Evolutionary conservation across 1,140 invertebrate genomes (phyloP), one percentile per base, ranked within the genome.

Genomic region (Tetragonula clypearis): DNA sequence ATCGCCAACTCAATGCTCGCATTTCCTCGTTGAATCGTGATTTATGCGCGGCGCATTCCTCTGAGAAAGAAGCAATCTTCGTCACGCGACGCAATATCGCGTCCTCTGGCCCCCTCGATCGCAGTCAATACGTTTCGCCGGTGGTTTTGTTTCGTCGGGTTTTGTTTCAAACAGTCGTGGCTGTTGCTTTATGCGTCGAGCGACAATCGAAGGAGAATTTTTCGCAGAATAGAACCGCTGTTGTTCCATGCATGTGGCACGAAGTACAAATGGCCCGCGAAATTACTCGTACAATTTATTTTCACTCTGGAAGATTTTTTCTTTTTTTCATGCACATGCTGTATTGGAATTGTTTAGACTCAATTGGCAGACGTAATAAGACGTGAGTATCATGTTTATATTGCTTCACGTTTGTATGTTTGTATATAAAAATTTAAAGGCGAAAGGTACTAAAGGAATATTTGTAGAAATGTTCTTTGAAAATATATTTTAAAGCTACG

Each of bases 41-140:
- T 85, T 58, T 58, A 75, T 68, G 69, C 60, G 21, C 0, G 68
- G 19, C 8, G 60, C 35, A 68, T 72, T 81, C 68, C 72, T 53
- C 56, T 78, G 62, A 78, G 60, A 19, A 74, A 68, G 62, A 15
- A 81, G 79, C 84, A 85, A 85, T 85, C 79, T 81, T 75, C 35
- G 60, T 72, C 60, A 74, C 53, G 60, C 69, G 53, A 58, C 23
- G 71, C 60, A 58, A 85, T 85, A 81, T 81, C 77, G 66, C 12
- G 4, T 55, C 3, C 9, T 30, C n/a, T 8, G 9, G 11, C 66
- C 9, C 9, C 26, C 73, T 21, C 60, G 3, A 55, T 49, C 75
- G 19, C 56, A 60, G 0, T 23, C 60, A 60, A 85, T 74, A 41
- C 26, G 15, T 65, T 83, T 19, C 56, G 21, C 17, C 1, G 19